Base-by-base conservation (phyloP, 2,797 vertebrate species). In the Acipenser oxyrinchus region DNA sequence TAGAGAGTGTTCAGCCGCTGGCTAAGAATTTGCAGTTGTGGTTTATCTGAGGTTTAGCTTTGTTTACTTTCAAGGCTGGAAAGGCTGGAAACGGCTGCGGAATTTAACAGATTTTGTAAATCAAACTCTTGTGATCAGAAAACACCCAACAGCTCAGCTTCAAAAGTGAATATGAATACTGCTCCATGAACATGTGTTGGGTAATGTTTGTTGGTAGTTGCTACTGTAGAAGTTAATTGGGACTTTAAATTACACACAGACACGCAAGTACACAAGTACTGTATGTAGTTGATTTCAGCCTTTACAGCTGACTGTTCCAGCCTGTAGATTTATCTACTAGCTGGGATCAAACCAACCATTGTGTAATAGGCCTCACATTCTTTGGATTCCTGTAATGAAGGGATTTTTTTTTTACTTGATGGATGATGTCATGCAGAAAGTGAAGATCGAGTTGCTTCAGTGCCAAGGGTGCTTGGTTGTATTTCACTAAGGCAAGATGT, bases 11-110 rank as follows among this genome's bases (percentile, higher is more conserved):
- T 37, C 60, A 62, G 48, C 51, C 48, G 12, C 13, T 68, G 51
- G 50, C 50, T n/a, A 67, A 66, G n/a, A 13, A 23, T 70, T 77
- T 73, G 60, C 64, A 71, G 66, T 48, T 69, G 23, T 59, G 68
- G 49, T 68, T 80, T 65, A 70, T 68, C 23, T 52, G 37, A 77
- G 67, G 67, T 49, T 60, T 68, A 52, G 23, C n/a, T 23, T 50
- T 72, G 66, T 72, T 63, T 67, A 51, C 60, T 51, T 65, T 10
- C 53, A 60, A 66, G 58, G 49, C n/a, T 60, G 10, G 55, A 65
- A 67, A 18, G 1, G 23, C 23, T 37, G 23, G 23, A 67, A 13
- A 3, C 63, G 61, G 50, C 65, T 48, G 23, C 0, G 69, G 49
- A 70, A 60, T 64, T 53, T 66, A 59, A 15, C n/a, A 8, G 7